Evolutionary conservation across 2,113 vertebrate genomes (phyloP).

Genomic region (Colossoma macropomum): DNA sequence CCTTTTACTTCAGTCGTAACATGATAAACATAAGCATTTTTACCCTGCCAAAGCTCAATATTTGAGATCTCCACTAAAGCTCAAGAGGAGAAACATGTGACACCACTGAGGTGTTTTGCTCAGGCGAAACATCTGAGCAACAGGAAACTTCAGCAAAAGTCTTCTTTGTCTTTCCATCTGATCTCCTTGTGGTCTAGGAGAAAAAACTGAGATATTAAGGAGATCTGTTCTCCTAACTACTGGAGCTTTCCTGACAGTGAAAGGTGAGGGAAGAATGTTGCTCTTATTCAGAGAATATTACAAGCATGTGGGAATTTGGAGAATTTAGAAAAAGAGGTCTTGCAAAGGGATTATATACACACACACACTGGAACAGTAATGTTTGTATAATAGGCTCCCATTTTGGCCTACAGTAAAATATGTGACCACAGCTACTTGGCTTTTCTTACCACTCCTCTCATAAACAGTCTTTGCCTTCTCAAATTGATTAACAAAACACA

Average conservation of each 20-base stretch:
- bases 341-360: not conserved
- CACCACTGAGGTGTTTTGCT: too few relatives aligned
- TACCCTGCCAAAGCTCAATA: too few relatives aligned
- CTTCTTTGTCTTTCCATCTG: too few relatives aligned
- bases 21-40: too few relatives aligned
- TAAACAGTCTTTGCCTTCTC: not conserved
- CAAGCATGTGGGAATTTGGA: conserved; percentile 7
- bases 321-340: not conserved
- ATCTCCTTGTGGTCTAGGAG: too few relatives aligned
- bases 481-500: not conserved
- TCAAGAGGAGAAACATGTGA: too few relatives aligned
- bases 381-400: not conserved
- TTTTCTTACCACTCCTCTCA: not conserved
- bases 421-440: not conserved
- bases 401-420: not conserved
- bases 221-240: not conserved
- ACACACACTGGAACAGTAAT: not conserved
- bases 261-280: not conserved
- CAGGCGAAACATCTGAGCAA: too few relatives aligned
- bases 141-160: too few relatives aligned
- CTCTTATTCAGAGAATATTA: conserved; percentile 15
- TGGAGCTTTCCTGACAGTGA: not conserved
- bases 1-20: too few relatives aligned
- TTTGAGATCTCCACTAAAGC: too few relatives aligned
- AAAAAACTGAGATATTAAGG: too few relatives aligned